phyloP scores from a whole-genome alignment of 1,140 invertebrate species.

The Uloborus diversus region DNA sequence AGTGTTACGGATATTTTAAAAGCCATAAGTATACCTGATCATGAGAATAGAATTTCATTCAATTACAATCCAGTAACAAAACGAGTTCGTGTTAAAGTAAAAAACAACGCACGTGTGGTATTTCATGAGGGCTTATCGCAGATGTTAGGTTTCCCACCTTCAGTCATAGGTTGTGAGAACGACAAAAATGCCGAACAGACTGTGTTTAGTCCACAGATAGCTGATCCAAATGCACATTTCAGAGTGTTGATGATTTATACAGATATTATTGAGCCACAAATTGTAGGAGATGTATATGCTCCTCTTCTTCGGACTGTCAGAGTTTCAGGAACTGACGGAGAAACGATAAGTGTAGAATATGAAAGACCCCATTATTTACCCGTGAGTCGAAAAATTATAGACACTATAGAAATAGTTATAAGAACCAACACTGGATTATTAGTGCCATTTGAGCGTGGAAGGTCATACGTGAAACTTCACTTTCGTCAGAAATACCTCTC shows the following conservation, averaged over 20 bases:
- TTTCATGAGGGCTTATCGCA: background rate
- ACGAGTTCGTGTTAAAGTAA: background rate
- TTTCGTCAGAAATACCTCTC: constrained; percentile 2
- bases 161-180: background rate
- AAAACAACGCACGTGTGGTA: background rate
- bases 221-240: background rate
- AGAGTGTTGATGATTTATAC: background rate
- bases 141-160: background rate
- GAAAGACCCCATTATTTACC: background rate
- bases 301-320: background rate
- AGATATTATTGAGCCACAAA: background rate
- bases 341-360: background rate
- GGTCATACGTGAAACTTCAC: constrained; percentile 4
- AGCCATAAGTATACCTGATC: background rate
- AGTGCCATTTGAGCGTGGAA: background rate
- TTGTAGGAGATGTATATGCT: background rate
- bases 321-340: background rate
- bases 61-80: background rate
- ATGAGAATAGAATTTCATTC: background rate
- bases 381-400: background rate
- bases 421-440: background rate
- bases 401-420: constrained; percentile 7
- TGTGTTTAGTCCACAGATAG: background rate
- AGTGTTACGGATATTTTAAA: background rate
- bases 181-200: background rate